Conservation (phyloP, 2,888 invertebrate species). For the Tinea pellionella region DNA sequence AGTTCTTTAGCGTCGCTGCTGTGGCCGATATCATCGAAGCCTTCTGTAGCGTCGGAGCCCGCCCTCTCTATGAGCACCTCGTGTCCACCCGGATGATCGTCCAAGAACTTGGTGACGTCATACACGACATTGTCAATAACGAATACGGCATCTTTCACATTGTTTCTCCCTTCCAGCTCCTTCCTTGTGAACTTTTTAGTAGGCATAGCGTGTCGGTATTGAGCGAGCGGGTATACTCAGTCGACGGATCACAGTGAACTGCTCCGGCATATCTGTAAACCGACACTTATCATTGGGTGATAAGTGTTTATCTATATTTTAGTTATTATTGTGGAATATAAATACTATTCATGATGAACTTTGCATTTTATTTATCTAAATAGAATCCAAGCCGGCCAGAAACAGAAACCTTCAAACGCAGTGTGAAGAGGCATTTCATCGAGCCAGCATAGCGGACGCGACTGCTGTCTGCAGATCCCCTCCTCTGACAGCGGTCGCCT, state of each 20-base stretch:
- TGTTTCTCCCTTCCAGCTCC: conserved; percentile 32
- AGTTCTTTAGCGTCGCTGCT: conserved; percentile 94
- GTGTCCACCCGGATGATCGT: conserved; percentile 94
- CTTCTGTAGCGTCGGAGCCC: conserved; percentile 91
- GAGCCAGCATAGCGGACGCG: no score
- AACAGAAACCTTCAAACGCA: no score
- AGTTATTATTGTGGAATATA: not conserved
- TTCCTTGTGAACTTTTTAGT: conserved; percentile 39
- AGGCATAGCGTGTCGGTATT: conserved; percentile 6
- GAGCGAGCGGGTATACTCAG: not conserved
- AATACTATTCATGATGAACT: not conserved
- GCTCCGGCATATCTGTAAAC: not conserved
- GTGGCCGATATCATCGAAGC: conserved; percentile 99
- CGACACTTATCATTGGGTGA: not conserved
- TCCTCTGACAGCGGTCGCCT: no score
- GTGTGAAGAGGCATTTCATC: no score
- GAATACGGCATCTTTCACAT: conserved; percentile 33
- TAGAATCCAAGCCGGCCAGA: no score
- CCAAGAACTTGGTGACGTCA: conserved; percentile 45
- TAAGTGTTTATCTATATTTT: not conserved
- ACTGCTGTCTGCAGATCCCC: no score
- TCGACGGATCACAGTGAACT: not conserved
- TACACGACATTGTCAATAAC: conserved; percentile 54
- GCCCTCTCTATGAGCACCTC: conserved; percentile 89
- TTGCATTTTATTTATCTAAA: not conserved